Base-by-base conservation (phyloP, 2,113 vertebrate species). In the Hemicordylus capensis region DNA sequence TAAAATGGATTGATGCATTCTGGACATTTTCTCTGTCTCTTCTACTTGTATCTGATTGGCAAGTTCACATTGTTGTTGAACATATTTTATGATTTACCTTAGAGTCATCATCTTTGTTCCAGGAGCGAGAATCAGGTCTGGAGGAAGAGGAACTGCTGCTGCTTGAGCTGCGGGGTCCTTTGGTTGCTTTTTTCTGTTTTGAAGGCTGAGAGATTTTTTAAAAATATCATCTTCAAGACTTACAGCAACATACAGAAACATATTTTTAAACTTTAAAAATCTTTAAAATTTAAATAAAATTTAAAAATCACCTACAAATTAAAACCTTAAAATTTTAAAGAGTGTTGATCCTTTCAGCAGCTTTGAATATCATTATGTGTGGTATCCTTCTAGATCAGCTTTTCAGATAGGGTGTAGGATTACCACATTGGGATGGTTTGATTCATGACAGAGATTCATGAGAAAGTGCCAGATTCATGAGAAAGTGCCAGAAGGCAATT, bases 101-200 rank as follows among this genome's bases (percentile, higher is more conserved):
- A 48, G 82, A 90, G 78, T 34, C 74, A 78, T 54, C 31, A 72
- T 77, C 44, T 22, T 69, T 34, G 17, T 24, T 56, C 17, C 46
- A 66, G 28, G 48, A 59, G 37, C 34, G 80, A 39, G 0, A 84
- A 63, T 84, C 89, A 66, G 91, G 91, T 84, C 77, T 91, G 15
- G 79, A 58, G 78, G 93, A 89, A 3, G 20, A 58, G 34, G 80
- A 31, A 15, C 48, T 42, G 0, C 44, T 78, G 0, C 24, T 89
- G 0, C 20, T 56, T 0, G 39, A 46, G 0, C 24, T 81, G 0
- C 31, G 73, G 0, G 5, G 72, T 0, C 17, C 44, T 0, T 58
- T 31, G 0, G 14, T 46, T 0, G 4, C 26, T 0, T 3, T 78
- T 0, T 58, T 44, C 34, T 56, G n/a, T 59, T 58, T 48, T 46